phyloP scores from a whole-genome alignment of 1,140 invertebrate genomes.

The Ectropis grisescens region DNA sequence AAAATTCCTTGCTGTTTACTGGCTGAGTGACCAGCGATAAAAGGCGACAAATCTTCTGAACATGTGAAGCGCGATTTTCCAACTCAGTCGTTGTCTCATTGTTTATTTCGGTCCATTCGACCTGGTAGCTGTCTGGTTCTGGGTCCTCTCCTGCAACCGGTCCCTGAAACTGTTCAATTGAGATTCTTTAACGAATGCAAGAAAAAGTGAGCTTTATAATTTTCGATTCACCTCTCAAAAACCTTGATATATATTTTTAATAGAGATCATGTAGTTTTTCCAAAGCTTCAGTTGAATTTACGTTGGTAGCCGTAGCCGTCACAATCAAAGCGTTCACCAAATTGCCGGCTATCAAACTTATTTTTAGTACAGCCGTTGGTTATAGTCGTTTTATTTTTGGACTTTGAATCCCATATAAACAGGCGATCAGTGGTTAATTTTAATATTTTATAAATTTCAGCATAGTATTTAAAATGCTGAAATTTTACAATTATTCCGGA shows the following conservation, averaged over 20 bases:
- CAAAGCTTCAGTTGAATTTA: no score
- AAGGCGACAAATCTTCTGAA: constrained; percentile 31
- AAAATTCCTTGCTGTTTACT: constrained; percentile 77
- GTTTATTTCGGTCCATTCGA: constrained; percentile 40
- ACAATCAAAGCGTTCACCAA: no score
- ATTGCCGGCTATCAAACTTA: neutral
- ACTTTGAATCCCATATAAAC: no score
- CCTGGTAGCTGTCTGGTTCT: constrained; percentile 19
- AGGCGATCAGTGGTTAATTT: no score
- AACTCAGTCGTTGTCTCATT: constrained; percentile 40
- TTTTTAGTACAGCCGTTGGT: neutral
- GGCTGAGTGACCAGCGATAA: constrained; percentile 20
- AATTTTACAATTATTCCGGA: no score
- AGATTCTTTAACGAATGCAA: constrained; percentile 4
- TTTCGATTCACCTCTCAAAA: no score
- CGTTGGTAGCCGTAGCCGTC: no score
- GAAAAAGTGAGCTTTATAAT: no score
- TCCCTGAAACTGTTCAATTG: constrained; percentile 33
- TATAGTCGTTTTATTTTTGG: constrained; percentile 3
- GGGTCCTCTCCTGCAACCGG: constrained; percentile 42
- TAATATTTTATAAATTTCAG: no score
- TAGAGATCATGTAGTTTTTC: no score
- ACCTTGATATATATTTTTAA: no score
- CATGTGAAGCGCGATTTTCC: constrained; percentile 23
- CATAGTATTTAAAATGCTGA: no score